phyloP scores from a whole-genome alignment of 2,888 invertebrate species.

The Tipula lateralis region DNA sequence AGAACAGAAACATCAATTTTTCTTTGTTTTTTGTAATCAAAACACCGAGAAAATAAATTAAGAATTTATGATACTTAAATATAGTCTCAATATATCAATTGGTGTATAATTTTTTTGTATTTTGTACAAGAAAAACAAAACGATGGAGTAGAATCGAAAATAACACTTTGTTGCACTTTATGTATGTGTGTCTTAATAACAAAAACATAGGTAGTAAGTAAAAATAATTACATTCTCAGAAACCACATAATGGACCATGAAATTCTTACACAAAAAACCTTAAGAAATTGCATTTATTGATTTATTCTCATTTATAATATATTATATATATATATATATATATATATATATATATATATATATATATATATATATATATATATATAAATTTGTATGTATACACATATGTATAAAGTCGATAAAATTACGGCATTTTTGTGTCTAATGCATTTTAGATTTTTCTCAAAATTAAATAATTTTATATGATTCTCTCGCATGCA shows the following conservation, averaged over 20 bases:
- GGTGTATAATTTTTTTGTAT: not conserved
- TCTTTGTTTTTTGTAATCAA: constrained; percentile 27
- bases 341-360: no score
- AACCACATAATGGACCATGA: not conserved
- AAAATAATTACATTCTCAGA: constrained; percentile 13
- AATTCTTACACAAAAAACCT: not conserved
- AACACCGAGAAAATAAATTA: constrained; percentile 12
- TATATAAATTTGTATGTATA: no score
- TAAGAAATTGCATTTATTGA: constrained; percentile 7
- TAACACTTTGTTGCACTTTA: constrained; percentile 24
- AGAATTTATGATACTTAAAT: constrained; percentile 27
- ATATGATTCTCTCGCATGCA: not conserved
- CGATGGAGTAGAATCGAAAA: not conserved
- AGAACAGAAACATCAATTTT: not conserved
- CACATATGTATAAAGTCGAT: not conserved
- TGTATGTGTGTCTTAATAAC: constrained; percentile 26
- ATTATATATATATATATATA: not conserved
- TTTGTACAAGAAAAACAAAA: not conserved
- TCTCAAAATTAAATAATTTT: not conserved
- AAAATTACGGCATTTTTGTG: not conserved
- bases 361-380: no score
- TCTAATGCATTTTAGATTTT: not conserved
- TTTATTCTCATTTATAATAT: not conserved
- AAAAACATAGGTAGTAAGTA: not conserved
- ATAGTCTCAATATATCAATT: constrained; percentile 28